These are phyloP conservation scores for Achroia grisella DNA, from an alignment of 1,140 invertebrate genomes.

Conservation along the genomic window DNA sequence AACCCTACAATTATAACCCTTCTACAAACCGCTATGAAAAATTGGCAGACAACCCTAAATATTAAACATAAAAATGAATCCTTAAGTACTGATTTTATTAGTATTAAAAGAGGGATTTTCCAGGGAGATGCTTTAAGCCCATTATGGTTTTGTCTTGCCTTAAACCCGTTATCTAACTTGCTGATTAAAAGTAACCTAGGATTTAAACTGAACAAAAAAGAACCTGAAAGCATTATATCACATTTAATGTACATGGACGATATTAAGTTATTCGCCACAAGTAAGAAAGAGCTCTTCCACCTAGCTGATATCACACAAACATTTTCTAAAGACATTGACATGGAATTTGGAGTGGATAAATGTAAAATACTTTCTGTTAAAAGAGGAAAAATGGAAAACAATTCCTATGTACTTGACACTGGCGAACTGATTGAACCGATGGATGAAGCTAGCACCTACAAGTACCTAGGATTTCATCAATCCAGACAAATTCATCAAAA, in stretches of 20 bases:
- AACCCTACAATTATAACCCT: too few relatives aligned
- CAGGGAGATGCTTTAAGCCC: slow-evolving; percentile 3
- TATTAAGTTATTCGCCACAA: slow-evolving; percentile 1
- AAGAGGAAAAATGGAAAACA: background rate
- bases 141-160: slow-evolving; percentile 9
- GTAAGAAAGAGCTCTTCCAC: background rate
- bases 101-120: slow-evolving; percentile 3
- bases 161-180: too few relatives aligned
- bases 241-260: slow-evolving; percentile 5
- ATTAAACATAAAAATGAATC: background rate
- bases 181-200: background rate
- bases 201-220: too few relatives aligned
- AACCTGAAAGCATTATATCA: background rate
- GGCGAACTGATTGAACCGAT: background rate
- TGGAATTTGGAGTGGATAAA: slow-evolving; percentile 1
- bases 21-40: slow-evolving; percentile 7
- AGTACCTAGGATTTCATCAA: slow-evolving; percentile 3
- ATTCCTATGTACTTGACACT: background rate
- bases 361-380: background rate
- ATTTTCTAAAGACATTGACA: too few relatives aligned
- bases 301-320: slow-evolving; percentile 1
- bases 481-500: background rate
- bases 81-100: background rate
- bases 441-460: background rate
- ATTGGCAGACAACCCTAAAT: slow-evolving; percentile 9